phyloP scores from a whole-genome alignment of 2,113 vertebrate species.

The Erythrocercus mccallii region DNA sequence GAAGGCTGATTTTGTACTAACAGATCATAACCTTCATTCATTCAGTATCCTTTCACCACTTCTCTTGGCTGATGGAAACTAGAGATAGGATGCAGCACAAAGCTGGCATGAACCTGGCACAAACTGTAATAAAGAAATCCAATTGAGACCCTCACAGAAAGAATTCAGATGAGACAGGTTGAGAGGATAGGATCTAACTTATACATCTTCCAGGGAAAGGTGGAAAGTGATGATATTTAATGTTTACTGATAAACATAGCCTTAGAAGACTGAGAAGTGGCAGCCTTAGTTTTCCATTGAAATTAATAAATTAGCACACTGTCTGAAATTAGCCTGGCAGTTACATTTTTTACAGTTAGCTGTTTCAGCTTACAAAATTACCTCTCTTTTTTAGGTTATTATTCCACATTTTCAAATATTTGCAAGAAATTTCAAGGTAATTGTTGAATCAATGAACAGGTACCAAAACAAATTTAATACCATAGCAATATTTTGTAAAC shows the following conservation, averaged over 20 bases:
- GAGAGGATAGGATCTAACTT: neutral
- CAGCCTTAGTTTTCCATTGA: neutral
- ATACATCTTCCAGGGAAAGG: neutral
- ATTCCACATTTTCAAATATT: neutral
- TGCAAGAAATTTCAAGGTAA: neutral
- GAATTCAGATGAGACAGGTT: neutral
- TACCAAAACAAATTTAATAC: neutral
- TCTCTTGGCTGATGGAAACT: neutral
- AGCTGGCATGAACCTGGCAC: neutral
- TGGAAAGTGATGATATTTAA: neutral
- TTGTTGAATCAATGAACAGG: neutral
- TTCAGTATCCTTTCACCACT: neutral
- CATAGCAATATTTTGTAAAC: neutral
- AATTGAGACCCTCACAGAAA: neutral
- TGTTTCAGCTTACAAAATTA: neutral
- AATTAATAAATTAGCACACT: neutral
- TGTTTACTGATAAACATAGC: neutral
- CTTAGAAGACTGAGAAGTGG: neutral
- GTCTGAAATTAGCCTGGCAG: neutral
- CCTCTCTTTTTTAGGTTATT: neutral
- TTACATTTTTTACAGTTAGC: neutral
- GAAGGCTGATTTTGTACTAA: no score
- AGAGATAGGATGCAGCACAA: neutral
- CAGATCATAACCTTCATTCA: neutral
- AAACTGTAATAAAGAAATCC: neutral